Conservation (phyloP, 2,888 invertebrate species). For the Drosophila nr. fundita region DNA sequence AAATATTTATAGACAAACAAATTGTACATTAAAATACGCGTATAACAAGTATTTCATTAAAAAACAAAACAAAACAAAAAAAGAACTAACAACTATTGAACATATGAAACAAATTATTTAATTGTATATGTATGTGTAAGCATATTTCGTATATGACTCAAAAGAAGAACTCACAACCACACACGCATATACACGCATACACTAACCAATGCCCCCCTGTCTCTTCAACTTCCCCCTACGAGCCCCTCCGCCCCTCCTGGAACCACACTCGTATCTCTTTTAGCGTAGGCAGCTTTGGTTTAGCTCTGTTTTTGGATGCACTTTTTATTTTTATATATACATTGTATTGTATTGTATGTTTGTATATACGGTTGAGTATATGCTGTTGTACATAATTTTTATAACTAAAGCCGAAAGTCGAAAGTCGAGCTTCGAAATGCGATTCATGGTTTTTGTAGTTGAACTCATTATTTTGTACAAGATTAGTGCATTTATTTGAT, state of each 20-base stretch:
- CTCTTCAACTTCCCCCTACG: neutral
- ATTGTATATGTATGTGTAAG: slow-evolving; percentile 33
- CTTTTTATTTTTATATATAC: slow-evolving; percentile 54
- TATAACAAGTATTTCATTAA: slow-evolving; percentile 57
- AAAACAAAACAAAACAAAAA: slow-evolving; percentile 11
- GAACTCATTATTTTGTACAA: slow-evolving; percentile 61
- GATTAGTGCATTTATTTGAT: slow-evolving; percentile 65
- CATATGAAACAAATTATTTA: slow-evolving; percentile 36
- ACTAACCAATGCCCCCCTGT: neutral
- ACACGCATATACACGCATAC: slow-evolving; percentile 7
- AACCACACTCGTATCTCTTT: slow-evolving; percentile 14
- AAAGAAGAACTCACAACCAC: slow-evolving; percentile 15
- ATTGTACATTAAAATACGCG: slow-evolving; percentile 71
- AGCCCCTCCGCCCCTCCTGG: slow-evolving; percentile 1
- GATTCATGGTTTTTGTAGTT: slow-evolving; percentile 45
- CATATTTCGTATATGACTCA: slow-evolving; percentile 29
- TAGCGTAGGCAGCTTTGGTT: slow-evolving; percentile 71
- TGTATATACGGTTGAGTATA: slow-evolving; percentile 25
- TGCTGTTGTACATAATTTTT: slow-evolving; percentile 57
- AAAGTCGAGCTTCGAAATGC: slow-evolving; percentile 30
- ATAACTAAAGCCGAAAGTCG: slow-evolving; percentile 42
- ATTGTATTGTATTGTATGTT: slow-evolving; percentile 30
- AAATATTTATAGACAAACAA: slow-evolving; percentile 70
- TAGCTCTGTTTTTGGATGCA: slow-evolving; percentile 74
- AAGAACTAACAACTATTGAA: slow-evolving; percentile 46